phyloP scores from a whole-genome alignment of 2,797 vertebrate genomes.

The Buphagus erythrorhynchus region DNA sequence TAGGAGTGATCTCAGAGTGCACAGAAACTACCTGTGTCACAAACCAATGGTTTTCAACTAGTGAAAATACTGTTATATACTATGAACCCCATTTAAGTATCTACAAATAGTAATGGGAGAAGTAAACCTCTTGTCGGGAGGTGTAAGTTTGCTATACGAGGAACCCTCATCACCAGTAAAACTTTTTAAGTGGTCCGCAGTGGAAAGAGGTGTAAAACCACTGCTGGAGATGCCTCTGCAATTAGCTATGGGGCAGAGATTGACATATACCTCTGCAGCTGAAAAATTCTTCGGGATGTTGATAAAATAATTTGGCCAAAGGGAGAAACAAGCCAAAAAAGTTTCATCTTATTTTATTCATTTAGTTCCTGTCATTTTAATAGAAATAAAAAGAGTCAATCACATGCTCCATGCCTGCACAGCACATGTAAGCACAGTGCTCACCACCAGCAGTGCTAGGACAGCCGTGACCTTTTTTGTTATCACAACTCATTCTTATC shows the following conservation, averaged over 20 bases:
- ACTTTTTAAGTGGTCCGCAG: background rate
- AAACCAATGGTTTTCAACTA: background rate
- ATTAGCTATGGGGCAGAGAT: background rate
- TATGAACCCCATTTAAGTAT: background rate
- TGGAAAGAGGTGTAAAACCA: background rate
- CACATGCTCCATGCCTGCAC: background rate
- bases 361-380: background rate
- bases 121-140: background rate
- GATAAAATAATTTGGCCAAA: background rate
- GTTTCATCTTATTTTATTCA: background rate
- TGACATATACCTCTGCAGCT: background rate
- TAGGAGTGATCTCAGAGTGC: background rate
- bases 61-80: background rate
- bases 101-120: background rate
- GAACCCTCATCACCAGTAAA: background rate
- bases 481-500: background rate
- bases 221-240: background rate
- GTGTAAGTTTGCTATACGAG: background rate
- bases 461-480: background rate
- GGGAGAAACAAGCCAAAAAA: background rate
- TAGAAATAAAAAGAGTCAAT: background rate
- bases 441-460: background rate
- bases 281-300: background rate
- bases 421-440: background rate
- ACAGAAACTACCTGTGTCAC: background rate